Percentiles rank a stretch among this genome's conserved stretches.
Conservation (phyloP, 2,888 invertebrate genomes). For the Drosophila sordidula region DNA sequence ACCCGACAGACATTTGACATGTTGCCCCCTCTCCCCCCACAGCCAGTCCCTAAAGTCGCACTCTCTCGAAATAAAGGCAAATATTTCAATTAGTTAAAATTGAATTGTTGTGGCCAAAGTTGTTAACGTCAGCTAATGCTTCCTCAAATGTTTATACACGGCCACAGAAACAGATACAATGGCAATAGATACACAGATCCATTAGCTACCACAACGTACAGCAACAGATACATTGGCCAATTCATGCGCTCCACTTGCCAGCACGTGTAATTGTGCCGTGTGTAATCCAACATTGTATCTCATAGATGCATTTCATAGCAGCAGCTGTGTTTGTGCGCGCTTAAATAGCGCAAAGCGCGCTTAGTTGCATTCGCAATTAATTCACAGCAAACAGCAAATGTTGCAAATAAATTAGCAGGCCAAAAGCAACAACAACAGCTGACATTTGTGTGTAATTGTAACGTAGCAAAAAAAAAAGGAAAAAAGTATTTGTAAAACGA, state of each 20-base stretch:
- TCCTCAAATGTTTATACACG: conserved; percentile 52
- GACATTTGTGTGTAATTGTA: conserved; percentile 44
- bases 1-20: conserved; percentile 71
- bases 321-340: conserved; percentile 42
- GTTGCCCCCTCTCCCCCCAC: not conserved
- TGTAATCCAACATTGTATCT: conserved; percentile 56
- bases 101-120: conserved; percentile 39
- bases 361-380: conserved; percentile 78
- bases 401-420: conserved; percentile 80
- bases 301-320: conserved; percentile 35
- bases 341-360: conserved; percentile 76
- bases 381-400: conserved; percentile 80
- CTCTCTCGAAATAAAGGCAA: conserved; percentile 29
- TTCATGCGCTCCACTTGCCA: conserved; percentile 66
- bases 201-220: not conserved
- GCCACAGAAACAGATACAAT: conserved; percentile 6
- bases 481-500: conserved; percentile 39
- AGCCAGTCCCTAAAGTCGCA: not conserved
- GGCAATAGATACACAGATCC: not conserved
- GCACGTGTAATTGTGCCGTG: conserved; percentile 40
- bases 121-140: conserved; percentile 48
- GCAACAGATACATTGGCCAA: conserved; percentile 20
- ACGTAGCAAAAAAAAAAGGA: conserved; percentile 11
- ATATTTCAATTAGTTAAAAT: conserved; percentile 74
- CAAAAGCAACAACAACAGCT: conserved; percentile 25